Conservation (phyloP, 2,113 vertebrate genomes). For the Halichoerus grypus region DNA sequence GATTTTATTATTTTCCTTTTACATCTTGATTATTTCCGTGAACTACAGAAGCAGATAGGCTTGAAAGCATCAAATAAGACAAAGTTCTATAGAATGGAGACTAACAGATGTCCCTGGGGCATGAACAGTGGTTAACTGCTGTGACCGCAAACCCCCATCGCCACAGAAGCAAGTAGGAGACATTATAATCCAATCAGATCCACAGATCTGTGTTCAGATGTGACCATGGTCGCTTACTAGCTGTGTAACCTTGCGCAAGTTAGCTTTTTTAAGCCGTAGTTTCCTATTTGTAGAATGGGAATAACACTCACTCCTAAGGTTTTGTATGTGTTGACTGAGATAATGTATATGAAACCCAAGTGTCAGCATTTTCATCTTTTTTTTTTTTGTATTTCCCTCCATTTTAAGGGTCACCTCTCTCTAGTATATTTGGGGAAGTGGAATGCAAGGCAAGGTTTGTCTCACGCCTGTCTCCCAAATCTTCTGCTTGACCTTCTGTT, state of each 20-base stretch:
- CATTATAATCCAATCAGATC: not conserved
- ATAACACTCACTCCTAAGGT: not conserved
- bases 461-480: not conserved
- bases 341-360: not conserved
- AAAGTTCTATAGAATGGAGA: not conserved
- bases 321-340: not conserved
- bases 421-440: not conserved
- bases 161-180: not conserved
- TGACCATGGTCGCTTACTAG: not conserved
- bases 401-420: not conserved
- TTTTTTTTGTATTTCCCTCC: not conserved
- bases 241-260: not conserved
- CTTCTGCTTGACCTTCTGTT: not conserved
- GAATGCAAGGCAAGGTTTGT: not conserved
- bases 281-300: not conserved
- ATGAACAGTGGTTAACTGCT: not conserved
- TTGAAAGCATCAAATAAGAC: slow-evolving; percentile 28
- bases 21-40: slow-evolving; percentile 40
- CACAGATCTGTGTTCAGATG: not conserved
- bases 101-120: not conserved
- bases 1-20: slow-evolving; percentile 15
- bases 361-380: not conserved
- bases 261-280: not conserved
- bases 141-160: not conserved
- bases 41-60: not conserved